Conservation (phyloP, 2,113 vertebrate genomes). For the Syngnathoides biaculeatus region DNA sequence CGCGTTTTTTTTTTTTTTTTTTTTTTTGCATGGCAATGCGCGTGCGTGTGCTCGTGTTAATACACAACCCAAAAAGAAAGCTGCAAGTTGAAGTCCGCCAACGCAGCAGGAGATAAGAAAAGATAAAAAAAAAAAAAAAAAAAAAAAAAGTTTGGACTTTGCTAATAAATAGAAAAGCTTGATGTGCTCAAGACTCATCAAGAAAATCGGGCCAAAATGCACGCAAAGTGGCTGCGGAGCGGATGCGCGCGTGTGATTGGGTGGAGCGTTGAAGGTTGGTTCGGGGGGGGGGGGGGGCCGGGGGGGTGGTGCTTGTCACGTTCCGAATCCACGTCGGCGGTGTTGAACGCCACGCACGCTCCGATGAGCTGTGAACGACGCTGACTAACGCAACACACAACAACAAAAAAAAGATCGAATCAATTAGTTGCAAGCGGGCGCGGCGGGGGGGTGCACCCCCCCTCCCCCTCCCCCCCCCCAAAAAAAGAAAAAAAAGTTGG, state of each 20-base stretch:
- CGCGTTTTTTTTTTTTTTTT: not conserved
- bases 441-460: too few relatives aligned
- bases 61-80: not conserved
- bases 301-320: slow-evolving; percentile 44
- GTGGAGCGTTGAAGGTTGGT: slow-evolving; percentile 5
- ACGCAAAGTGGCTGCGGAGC: not conserved
- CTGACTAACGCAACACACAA: not conserved
- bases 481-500: too few relatives aligned
- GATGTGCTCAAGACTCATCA: slow-evolving; percentile 2
- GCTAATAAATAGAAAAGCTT: not conserved
- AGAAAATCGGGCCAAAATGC: not conserved
- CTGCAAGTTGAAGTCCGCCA: not conserved
- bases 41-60: not conserved
- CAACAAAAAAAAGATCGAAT: slow-evolving; percentile 59
- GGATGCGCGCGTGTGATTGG: not conserved
- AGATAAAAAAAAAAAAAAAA: not conserved
- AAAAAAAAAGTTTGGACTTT: not conserved
- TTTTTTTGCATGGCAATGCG: not conserved
- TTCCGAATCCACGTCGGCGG: slow-evolving; percentile 70
- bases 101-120: not conserved
- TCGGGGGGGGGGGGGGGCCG: slow-evolving; percentile 8
- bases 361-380: slow-evolving; percentile 46
- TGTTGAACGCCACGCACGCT: slow-evolving; percentile 46
- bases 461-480: too few relatives aligned
- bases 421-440: slow-evolving; percentile 63